These are phyloP conservation scores for Bugulina stolonifera DNA, from an alignment of 2,888 invertebrate species.

Conservation along the genomic window DNA sequence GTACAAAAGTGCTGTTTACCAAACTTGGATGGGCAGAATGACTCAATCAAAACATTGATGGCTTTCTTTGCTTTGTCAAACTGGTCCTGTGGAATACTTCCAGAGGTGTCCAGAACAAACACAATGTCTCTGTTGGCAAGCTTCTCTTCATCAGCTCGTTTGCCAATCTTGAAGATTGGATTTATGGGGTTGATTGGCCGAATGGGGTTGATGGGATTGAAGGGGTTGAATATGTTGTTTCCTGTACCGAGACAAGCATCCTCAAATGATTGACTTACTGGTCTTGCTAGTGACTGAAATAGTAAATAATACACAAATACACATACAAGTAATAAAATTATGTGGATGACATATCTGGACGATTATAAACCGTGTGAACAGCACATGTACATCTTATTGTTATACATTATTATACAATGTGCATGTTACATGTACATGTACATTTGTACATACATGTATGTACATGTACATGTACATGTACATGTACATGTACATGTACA, in stretches of 20 bases:
- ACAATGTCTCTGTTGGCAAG: conserved; percentile 18
- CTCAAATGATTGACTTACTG: conserved; percentile 12
- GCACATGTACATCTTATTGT: no score
- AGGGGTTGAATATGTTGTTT: not conserved
- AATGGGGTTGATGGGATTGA: no score
- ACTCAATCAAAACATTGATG: conserved; percentile 20
- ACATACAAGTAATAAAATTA: no score
- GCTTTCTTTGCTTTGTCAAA: conserved; percentile 22
- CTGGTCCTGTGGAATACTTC: conserved; percentile 14
- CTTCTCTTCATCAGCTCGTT: not conserved
- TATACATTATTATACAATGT: no score
- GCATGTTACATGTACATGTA: no score
- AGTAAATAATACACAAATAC: no score
- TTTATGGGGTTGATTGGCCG: not conserved
- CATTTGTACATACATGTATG: no score
- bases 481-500: no score
- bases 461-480: no score
- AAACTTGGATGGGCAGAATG: conserved; percentile 15
- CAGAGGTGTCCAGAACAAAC: conserved; percentile 12
- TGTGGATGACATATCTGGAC: no score
- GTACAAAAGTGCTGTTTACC: no score
- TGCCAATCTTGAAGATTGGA: not conserved
- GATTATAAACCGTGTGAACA: no score
- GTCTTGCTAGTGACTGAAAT: conserved; percentile 3
- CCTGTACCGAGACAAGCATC: conserved; percentile 9